These are phyloP conservation scores for Aleiodes leptofemur DNA, from an alignment of 2,888 invertebrate species.

Conservation along the genomic window DNA sequence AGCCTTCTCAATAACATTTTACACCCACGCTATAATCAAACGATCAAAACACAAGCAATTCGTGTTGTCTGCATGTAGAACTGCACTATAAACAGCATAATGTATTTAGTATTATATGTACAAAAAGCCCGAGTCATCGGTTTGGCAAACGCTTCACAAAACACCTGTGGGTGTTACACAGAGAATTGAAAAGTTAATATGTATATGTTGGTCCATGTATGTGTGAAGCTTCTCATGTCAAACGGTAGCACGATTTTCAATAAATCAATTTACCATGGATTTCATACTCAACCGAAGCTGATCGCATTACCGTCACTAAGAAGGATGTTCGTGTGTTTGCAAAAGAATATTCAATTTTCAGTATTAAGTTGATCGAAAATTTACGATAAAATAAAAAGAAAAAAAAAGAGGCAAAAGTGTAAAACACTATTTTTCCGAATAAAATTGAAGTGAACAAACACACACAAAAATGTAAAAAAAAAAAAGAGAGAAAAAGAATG, in stretches of 20 bases:
- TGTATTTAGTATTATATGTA: conserved; percentile 1
- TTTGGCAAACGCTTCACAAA: neutral
- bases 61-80: neutral
- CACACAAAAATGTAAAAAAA: no score
- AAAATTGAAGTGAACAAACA: no score
- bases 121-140: conserved; percentile 9
- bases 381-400: neutral
- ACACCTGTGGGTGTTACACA: conserved; percentile 22
- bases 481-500: no score
- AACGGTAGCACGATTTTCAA: conserved; percentile 33
- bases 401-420: neutral
- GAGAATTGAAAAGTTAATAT: conserved; percentile 4
- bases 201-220: neutral
- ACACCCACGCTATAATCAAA: conserved; percentile 7
- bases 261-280: conserved; percentile 38
- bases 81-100: neutral
- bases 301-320: conserved; percentile 23
- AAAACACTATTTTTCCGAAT: no score
- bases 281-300: conserved; percentile 21
- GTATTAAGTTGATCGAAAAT: neutral
- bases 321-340: conserved; percentile 10
- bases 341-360: conserved; percentile 26
- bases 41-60: neutral
- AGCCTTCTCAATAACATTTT: neutral
- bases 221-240: conserved; percentile 31